Evolutionary conservation across 2,113 vertebrate species (phyloP).

Genomic region (Tetrao urogallus): DNA sequence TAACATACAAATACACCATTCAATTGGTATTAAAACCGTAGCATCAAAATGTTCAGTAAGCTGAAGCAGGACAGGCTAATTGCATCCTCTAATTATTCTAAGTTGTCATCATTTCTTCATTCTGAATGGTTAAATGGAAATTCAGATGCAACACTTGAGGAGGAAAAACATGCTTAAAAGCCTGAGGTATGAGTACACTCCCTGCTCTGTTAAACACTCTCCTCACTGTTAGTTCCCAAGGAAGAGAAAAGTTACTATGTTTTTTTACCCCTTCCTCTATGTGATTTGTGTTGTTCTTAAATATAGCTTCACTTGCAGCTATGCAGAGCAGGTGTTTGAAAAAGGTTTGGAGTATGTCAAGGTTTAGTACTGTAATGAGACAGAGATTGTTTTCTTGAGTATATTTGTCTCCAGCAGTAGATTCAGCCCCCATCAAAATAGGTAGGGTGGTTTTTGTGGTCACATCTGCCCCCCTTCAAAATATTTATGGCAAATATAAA

Average conservation of each 20-base stretch:
- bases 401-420: slow-evolving; percentile 24
- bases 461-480: slow-evolving; percentile 40
- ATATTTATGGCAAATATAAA: slow-evolving; percentile 41
- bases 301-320: neutral
- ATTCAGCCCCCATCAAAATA: neutral
- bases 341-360: slow-evolving; percentile 31
- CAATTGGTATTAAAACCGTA: slow-evolving; percentile 45
- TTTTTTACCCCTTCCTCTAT: neutral
- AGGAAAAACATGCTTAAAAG: slow-evolving; percentile 33
- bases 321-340: slow-evolving; percentile 39
- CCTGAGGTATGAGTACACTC: slow-evolving; percentile 39
- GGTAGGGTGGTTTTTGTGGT: neutral
- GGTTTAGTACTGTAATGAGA: neutral
- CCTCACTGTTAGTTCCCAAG: slow-evolving; percentile 9
- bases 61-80: slow-evolving; percentile 40
- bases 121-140: slow-evolving; percentile 26
- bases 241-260: neutral
- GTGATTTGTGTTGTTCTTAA: slow-evolving; percentile 9
- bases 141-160: neutral
- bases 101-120: slow-evolving; percentile 53
- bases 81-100: slow-evolving; percentile 45
- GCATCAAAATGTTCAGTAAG: slow-evolving; percentile 51
- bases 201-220: slow-evolving; percentile 48
- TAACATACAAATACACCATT: slow-evolving; percentile 41
- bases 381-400: neutral